Evolutionary conservation across 1,140 invertebrate genomes (phyloP).

Genomic region (Tachypleus tridentatus): DNA sequence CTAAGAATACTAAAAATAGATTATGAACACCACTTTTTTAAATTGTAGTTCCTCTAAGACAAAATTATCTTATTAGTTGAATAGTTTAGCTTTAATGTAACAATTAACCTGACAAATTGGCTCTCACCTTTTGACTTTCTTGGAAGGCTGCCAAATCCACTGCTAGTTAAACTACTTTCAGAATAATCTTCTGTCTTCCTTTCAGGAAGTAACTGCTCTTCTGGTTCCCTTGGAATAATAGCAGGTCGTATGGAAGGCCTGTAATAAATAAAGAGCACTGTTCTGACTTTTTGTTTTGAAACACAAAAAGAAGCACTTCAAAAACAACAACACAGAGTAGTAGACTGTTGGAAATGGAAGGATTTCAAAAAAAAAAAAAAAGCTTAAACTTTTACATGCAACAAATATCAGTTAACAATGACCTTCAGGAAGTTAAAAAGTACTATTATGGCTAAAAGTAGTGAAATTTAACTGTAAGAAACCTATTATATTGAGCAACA

Average conservation of each 20-base stretch:
- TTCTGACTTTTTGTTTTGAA: background rate
- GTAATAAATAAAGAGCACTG: background rate
- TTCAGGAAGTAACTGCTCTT: slow-evolving; percentile 20
- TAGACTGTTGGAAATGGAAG: too few species aligned
- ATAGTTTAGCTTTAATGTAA: too few species aligned
- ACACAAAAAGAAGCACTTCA: background rate
- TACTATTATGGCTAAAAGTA: too few species aligned
- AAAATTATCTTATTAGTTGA: slow-evolving; percentile 16
- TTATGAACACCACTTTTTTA: background rate
- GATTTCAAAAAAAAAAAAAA: too few species aligned
- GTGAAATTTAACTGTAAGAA: too few species aligned
- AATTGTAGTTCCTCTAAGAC: slow-evolving; percentile 16
- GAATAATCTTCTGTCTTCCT: slow-evolving; percentile 27
- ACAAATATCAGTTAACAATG: too few species aligned
- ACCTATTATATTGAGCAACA: too few species aligned
- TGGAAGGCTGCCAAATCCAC: slow-evolving; percentile 67
- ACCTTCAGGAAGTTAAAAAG: too few species aligned
- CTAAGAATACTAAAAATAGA: slow-evolving; percentile 1
- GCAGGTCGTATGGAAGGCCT: slow-evolving; percentile 17
- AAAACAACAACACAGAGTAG: too few species aligned
- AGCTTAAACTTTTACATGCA: too few species aligned
- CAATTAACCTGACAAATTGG: background rate
- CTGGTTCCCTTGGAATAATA: slow-evolving; percentile 15
- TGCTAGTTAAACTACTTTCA: slow-evolving; percentile 49
- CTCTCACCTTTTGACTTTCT: slow-evolving; percentile 39